Conservation (phyloP, 1,140 invertebrate species). For the Sweltsa coloradensis region DNA sequence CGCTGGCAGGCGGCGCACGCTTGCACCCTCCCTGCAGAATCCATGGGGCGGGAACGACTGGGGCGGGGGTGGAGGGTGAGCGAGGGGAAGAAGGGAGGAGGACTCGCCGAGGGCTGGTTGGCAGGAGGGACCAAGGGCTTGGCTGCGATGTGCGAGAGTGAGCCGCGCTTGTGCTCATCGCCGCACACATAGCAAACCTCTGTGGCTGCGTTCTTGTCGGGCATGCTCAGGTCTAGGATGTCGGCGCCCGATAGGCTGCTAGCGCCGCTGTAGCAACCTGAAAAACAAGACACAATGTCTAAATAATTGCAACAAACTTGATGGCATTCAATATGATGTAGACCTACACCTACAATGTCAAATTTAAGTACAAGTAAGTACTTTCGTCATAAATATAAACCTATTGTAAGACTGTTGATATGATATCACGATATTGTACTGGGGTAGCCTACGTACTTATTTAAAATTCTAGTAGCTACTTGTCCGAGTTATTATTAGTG, state of each 20-base stretch:
- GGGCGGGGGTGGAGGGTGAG: conserved; percentile 72
- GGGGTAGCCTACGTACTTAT: too few relatives aligned
- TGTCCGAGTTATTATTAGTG: too few relatives aligned
- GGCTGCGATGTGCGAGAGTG: conserved; percentile 48
- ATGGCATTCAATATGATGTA: conserved; percentile 5
- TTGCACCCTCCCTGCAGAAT: conserved; percentile 33
- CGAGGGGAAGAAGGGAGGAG: conserved; percentile 70
- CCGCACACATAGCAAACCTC: conserved; percentile 74
- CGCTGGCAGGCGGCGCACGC: conserved; percentile 68
- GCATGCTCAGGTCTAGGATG: conserved; percentile 78
- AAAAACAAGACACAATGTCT: conserved; percentile 4
- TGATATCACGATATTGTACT: too few relatives aligned
- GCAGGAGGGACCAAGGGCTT: conserved; percentile 32
- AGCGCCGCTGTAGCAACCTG: conserved; percentile 12
- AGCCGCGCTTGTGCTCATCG: conserved; percentile 70
- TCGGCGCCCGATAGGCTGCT: conserved; percentile 37
- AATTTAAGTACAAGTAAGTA: too few relatives aligned
- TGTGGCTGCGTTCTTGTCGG: conserved; percentile 77
- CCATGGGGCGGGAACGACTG: conserved; percentile 42
- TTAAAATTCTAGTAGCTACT: too few relatives aligned
- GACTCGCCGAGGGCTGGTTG: conserved; percentile 26
- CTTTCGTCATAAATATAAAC: too few relatives aligned
- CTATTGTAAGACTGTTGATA: too few relatives aligned
- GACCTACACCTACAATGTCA: too few relatives aligned
- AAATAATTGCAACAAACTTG: background rate